phyloP scores from a whole-genome alignment of 2,113 vertebrate genomes.

The Neoarius graeffei region DNA sequence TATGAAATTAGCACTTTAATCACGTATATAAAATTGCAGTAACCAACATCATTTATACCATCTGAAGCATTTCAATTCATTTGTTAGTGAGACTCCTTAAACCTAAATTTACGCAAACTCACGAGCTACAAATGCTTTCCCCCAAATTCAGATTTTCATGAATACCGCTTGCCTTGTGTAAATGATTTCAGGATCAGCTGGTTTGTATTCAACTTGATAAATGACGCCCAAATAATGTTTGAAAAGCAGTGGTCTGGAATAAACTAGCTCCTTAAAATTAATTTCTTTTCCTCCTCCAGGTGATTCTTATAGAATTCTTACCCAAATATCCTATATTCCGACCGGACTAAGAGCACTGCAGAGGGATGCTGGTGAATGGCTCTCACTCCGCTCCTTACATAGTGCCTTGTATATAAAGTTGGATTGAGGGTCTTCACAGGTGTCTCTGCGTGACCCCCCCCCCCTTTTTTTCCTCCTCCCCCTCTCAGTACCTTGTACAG shows the following conservation, averaged over 20 bases:
- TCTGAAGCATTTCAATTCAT: not conserved
- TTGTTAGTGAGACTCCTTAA: not conserved
- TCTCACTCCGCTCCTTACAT: slow-evolving; percentile 92
- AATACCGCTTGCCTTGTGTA: not conserved
- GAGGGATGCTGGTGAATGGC: slow-evolving; percentile 71
- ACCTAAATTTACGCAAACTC: not conserved
- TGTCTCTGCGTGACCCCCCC: slow-evolving; percentile 59
- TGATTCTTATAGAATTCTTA: slow-evolving; percentile 99
- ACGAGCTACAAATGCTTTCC: not conserved
- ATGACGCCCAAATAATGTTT: not conserved
- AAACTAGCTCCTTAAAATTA: not conserved
- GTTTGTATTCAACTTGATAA: not conserved
- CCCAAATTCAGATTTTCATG: not conserved
- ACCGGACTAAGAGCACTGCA: slow-evolving; percentile 88
- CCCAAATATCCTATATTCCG: slow-evolving; percentile 99
- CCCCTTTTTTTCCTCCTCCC: slow-evolving; percentile 48
- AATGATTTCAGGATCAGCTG: not conserved
- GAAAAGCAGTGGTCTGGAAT: not conserved
- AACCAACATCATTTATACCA: not conserved
- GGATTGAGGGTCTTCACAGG: slow-evolving; percentile 86
- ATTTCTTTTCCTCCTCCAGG: slow-evolving; percentile 75
- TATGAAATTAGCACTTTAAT: not conserved
- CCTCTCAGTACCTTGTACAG: slow-evolving; percentile 68
- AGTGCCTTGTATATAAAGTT: slow-evolving; percentile 98
- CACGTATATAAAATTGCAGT: not conserved